These are phyloP conservation scores for Orthosia gothica DNA, from an alignment of 2,888 invertebrate species.

Conservation along the genomic window DNA sequence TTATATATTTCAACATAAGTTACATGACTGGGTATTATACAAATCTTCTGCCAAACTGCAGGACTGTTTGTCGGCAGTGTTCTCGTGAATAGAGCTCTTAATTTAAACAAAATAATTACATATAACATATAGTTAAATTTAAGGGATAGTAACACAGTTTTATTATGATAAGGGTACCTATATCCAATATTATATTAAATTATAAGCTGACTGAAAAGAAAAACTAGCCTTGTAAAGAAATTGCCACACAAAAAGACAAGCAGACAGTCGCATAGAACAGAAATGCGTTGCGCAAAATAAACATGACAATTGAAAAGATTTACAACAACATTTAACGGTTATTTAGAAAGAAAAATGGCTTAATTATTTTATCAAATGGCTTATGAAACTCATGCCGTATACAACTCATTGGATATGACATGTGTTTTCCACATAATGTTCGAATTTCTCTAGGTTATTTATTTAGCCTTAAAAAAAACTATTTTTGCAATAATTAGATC, in stretches of 20 bases:
- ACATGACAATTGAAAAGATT: conserved; percentile 45
- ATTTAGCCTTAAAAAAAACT: background rate
- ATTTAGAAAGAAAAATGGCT: conserved; percentile 4
- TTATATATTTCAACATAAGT: too few relatives aligned
- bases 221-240: background rate
- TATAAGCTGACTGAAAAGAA: conserved; percentile 9
- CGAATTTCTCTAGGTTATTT: background rate
- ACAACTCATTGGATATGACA: conserved; percentile 3
- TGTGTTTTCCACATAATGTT: background rate
- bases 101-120: too few relatives aligned
- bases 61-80: too few relatives aligned
- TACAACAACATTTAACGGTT: conserved; percentile 17
- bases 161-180: too few relatives aligned
- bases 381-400: conserved; percentile 16
- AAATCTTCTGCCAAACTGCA: too few relatives aligned
- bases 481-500: background rate
- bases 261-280: conserved; percentile 8
- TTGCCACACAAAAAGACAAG: conserved; percentile 10
- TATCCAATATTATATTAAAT: too few relatives aligned
- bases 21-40: too few relatives aligned
- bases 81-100: too few relatives aligned
- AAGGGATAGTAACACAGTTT: too few relatives aligned
- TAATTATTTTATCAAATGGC: conserved; percentile 9
- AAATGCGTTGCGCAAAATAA: conserved; percentile 28
- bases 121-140: too few relatives aligned